Base-by-base conservation (phyloP, 2,888 invertebrate species). In the Stenolophus ochropezus region DNA sequence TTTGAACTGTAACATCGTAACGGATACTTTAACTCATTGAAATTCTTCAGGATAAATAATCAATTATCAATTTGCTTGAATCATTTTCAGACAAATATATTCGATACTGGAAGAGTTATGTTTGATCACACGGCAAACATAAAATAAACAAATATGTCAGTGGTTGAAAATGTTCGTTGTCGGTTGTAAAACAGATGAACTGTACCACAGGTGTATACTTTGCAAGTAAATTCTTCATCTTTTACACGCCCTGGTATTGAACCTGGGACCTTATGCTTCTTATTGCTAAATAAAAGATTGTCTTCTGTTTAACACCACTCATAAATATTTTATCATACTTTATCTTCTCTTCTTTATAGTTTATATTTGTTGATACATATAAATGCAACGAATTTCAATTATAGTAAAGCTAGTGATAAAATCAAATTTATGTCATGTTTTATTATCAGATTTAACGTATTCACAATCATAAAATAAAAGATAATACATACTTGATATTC, bases 211-310 rank as follows among this genome's bases (percentile, higher is more conserved):
- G 65, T 69, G 65, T 69, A 27, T 61, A 42, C 27, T 69, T 33
- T 33, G 65, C 65, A 33, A 69, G 33, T 27, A 69, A 69, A 69
- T 69, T 16, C 18, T 69, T 20, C 33, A 61, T 61, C 5, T 69
- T 65, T 69, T 69, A 69, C 65, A 69, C 65, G 33, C 33, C 65
- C 3, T 27, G 61, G 61, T 61, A 61, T 61, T 61, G 61, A 61
- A 27, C 61, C 61, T 61, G 61, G 27, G 27, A n/a, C 25, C 27
- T 61, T 27, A 23, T 61, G 14, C 23, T 23, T 23, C 61, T 21
- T 61, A 61, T 61, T 61, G 61, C 23, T 14, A 61, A 61, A 61
- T 61, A 61, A 27, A 61, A 69, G 33, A 42, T 69, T 18, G 18
- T 33, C n/a, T 18, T 33, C 27, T 69, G 20, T 27, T 61, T 25